These are phyloP conservation scores for Coptodon rendalli DNA, from an alignment of 2,113 vertebrate genomes.

Conservation along the genomic window DNA sequence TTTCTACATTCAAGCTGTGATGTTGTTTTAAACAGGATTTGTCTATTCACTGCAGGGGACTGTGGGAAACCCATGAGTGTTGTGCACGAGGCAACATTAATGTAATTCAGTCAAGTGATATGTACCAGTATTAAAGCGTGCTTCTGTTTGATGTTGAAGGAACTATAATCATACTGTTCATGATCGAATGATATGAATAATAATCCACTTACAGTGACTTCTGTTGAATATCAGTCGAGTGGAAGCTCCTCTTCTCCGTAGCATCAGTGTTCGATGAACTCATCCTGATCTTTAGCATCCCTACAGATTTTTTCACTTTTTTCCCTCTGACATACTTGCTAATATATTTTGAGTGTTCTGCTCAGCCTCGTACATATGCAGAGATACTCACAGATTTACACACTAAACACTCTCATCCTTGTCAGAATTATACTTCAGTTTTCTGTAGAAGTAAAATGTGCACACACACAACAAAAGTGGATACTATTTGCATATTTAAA, in stretches of 20 bases:
- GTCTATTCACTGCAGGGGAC: not conserved
- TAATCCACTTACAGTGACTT: not conserved
- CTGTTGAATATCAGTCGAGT: not conserved
- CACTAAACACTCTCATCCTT: not conserved
- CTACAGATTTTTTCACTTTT: slow-evolving; percentile 5
- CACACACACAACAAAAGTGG: not conserved
- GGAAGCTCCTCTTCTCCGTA: not conserved
- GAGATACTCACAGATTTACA: not conserved
- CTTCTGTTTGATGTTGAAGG: not conserved
- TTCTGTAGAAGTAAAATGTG: not conserved
- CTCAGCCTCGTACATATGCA: not conserved
- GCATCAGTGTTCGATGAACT: not conserved
- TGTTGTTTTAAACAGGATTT: not conserved
- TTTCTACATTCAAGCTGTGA: not conserved
- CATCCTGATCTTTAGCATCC: not conserved
- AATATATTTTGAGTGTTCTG: slow-evolving; percentile 36
- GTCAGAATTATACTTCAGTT: not conserved
- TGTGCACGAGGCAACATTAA: not conserved
- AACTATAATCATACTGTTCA: not conserved
- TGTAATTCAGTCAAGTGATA: not conserved
- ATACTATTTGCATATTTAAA: not conserved
- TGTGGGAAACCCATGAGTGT: not conserved
- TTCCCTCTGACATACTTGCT: slow-evolving; percentile 2
- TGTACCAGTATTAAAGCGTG: not conserved
- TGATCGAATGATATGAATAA: not conserved